Conservation (phyloP, 2,113 vertebrate species). For the Rhombomys opimus region DNA sequence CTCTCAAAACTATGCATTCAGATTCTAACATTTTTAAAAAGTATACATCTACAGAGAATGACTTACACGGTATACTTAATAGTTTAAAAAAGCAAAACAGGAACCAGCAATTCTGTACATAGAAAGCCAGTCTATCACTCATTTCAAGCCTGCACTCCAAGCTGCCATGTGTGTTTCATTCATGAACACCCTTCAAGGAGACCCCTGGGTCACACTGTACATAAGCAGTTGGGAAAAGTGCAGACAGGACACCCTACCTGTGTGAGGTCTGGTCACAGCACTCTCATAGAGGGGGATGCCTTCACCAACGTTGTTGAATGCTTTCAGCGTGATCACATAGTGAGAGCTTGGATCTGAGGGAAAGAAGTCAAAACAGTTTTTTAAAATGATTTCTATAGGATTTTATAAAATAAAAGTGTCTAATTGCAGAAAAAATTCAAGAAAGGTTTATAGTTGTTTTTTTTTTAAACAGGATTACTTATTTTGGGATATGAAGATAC, state of each 20-base stretch:
- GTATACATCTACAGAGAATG: not conserved
- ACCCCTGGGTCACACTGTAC: not conserved
- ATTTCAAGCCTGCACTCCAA: not conserved
- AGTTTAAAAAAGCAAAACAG: slow-evolving; percentile 23
- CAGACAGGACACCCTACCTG: slow-evolving; percentile 87
- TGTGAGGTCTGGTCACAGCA: slow-evolving; percentile 95
- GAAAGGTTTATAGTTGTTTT: not conserved
- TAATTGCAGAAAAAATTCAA: not conserved
- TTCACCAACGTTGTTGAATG: slow-evolving; percentile 97
- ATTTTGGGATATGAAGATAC: not conserved
- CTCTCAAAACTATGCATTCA: slow-evolving; percentile 8
- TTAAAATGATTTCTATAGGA: not conserved
- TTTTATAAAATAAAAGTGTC: not conserved
- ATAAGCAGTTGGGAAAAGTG: not conserved
- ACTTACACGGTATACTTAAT: not conserved
- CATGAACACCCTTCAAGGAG: not conserved
- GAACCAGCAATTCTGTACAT: not conserved
- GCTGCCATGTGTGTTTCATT: not conserved
- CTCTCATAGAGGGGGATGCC: slow-evolving; percentile 99
- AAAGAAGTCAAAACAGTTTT: slow-evolving; percentile 31
- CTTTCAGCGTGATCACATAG: slow-evolving; percentile 98
- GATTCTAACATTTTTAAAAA: slow-evolving; percentile 48
- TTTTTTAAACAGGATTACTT: not conserved
- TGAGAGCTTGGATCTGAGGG: slow-evolving; percentile 96
- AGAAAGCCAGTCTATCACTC: not conserved